Conservation (phyloP, 2,888 invertebrate species). For the Seladonia tumulorum region DNA sequence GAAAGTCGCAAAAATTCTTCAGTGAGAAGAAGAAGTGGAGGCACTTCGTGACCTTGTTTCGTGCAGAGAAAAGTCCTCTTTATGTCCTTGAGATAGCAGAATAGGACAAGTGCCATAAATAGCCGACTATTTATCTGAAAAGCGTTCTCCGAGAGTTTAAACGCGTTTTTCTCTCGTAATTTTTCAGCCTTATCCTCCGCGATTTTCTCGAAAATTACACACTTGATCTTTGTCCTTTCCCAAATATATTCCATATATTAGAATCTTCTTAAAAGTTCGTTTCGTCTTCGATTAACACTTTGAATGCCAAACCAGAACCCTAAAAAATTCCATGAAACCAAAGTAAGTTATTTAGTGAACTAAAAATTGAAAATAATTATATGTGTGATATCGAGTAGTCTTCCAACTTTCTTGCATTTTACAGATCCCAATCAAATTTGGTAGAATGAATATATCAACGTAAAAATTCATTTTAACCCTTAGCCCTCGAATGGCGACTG, state of each 20-base stretch:
- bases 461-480: too few relatives aligned
- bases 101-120: slow-evolving; percentile 11
- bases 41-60: slow-evolving; percentile 1
- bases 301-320: too few relatives aligned
- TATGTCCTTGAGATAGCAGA: slow-evolving; percentile 3
- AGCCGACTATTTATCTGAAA: slow-evolving; percentile 2
- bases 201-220: not conserved
- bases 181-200: not conserved
- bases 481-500: too few relatives aligned
- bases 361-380: too few relatives aligned
- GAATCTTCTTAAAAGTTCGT: too few relatives aligned
- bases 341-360: too few relatives aligned
- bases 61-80: slow-evolving; percentile 6
- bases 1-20: not conserved
- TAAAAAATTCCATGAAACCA: too few relatives aligned
- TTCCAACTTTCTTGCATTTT: too few relatives aligned
- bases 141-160: not conserved
- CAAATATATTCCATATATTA: not conserved
- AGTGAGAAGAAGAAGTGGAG: not conserved
- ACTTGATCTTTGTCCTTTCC: not conserved
- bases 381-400: too few relatives aligned
- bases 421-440: too few relatives aligned
- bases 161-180: not conserved
- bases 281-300: too few relatives aligned
- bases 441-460: too few relatives aligned